A percentile compares a stretch with the other conserved stretches of the same genome.
Conservation (phyloP, 2,113 vertebrate genomes). For the Chelonoidis abingdonii region DNA sequence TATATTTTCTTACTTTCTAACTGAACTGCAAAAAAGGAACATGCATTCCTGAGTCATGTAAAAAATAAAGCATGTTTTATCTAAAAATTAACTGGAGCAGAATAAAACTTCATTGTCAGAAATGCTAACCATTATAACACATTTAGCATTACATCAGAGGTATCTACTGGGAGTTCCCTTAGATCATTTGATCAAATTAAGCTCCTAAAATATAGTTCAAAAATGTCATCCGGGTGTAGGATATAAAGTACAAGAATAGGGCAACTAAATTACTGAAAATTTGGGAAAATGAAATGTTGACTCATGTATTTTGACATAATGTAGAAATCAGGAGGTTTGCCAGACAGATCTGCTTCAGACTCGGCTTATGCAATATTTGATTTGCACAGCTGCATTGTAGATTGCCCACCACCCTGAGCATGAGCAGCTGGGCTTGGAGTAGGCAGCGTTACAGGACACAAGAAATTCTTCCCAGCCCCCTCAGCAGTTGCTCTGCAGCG, state of each 20-base stretch:
- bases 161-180: slow-evolving; percentile 61
- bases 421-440: neutral
- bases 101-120: slow-evolving; percentile 26
- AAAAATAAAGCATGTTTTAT: slow-evolving; percentile 8
- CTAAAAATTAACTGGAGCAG: slow-evolving; percentile 43
- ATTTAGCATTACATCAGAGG: slow-evolving; percentile 48
- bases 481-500: neutral
- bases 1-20: neutral
- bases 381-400: neutral
- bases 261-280: slow-evolving; percentile 76
- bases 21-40: neutral
- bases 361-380: neutral
- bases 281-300: slow-evolving; percentile 74
- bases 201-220: slow-evolving; percentile 67
- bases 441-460: neutral
- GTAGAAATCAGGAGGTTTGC: slow-evolving; percentile 73
- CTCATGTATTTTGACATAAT: slow-evolving; percentile 72
- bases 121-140: slow-evolving; percentile 45
- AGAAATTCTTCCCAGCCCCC: neutral
- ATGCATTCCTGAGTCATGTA: slow-evolving; percentile 1
- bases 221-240: slow-evolving; percentile 74
- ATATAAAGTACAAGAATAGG: slow-evolving; percentile 73
- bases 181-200: slow-evolving; percentile 73
- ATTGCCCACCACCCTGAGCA: neutral
- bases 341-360: slow-evolving; percentile 67